Evolutionary conservation across 1,140 invertebrate genomes (phyloP).

Genomic region (Drosophila rhopaloa): DNA sequence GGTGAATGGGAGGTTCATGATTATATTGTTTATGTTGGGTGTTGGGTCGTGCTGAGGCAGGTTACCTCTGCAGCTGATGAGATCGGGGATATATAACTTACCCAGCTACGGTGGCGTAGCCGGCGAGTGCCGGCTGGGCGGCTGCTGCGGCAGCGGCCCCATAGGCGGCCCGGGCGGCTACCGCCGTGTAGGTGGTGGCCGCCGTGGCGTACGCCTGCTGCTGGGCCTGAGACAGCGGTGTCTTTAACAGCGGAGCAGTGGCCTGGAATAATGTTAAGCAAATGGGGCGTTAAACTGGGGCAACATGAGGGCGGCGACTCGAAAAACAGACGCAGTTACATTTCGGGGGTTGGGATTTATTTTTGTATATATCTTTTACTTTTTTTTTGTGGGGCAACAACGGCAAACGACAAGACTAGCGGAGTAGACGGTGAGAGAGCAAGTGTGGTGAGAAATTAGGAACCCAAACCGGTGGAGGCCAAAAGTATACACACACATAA

Average conservation of each 20-base stretch:
- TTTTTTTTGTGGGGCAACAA: constrained; percentile 25
- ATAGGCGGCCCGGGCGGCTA: constrained; percentile 92
- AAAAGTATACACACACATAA: constrained; percentile 13
- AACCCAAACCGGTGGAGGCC: constrained; percentile 57
- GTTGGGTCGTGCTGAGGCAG: background rate
- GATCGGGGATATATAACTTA: constrained; percentile 57
- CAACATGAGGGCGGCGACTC: constrained; percentile 40
- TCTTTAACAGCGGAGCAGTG: constrained; percentile 89
- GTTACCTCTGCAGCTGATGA: background rate
- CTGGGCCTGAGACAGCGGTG: constrained; percentile 87
- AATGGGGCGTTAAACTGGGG: constrained; percentile 84
- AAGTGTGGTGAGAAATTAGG: constrained; percentile 52
- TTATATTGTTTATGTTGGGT: too few relatives aligned
- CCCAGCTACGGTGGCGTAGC: constrained; percentile 87
- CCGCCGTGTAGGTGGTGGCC: constrained; percentile 92
- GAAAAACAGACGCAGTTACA: constrained; percentile 50
- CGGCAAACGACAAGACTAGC: constrained; percentile 67
- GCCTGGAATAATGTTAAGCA: constrained; percentile 86
- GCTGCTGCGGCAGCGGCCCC: constrained; percentile 93
- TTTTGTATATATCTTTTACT: background rate
- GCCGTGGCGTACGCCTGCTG: constrained; percentile 89
- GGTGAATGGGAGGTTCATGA: background rate
- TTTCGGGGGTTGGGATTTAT: constrained; percentile 11
- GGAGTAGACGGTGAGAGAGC: constrained; percentile 32
- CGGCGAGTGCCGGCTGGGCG: constrained; percentile 89